Conservation (phyloP, 2,888 invertebrate genomes). For the Criorhina ranunculi region DNA sequence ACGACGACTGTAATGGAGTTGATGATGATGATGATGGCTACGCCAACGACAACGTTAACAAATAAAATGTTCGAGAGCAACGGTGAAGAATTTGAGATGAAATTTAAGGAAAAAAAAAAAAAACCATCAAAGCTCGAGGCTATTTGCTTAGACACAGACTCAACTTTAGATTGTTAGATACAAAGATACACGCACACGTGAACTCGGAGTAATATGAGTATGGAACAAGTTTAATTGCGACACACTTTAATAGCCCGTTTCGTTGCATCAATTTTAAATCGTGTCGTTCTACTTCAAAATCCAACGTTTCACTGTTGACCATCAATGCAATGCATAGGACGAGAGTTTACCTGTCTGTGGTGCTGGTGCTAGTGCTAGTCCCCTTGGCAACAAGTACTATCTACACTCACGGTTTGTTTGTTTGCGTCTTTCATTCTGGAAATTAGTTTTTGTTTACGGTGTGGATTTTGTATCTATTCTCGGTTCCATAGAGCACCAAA, state of each 20-base stretch:
- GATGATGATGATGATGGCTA: slow-evolving; percentile 15
- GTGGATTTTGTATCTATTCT: slow-evolving; percentile 39
- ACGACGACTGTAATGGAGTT: slow-evolving; percentile 17
- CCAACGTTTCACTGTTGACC: slow-evolving; percentile 16
- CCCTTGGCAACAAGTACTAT: slow-evolving; percentile 48
- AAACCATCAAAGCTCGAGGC: slow-evolving; percentile 20
- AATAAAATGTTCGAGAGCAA: neutral
- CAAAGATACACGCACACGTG: slow-evolving; percentile 22
- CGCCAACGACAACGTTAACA: neutral
- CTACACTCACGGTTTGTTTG: slow-evolving; percentile 24
- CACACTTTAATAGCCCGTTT: slow-evolving; percentile 52
- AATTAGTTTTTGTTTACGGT: slow-evolving; percentile 61
- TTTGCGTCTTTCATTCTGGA: slow-evolving; percentile 44
- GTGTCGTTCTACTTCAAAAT: slow-evolving; percentile 48
- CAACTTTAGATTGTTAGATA: slow-evolving; percentile 10
- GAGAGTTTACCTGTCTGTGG: slow-evolving; percentile 6
- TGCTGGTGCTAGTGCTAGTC: neutral
- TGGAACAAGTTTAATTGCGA: slow-evolving; percentile 46
- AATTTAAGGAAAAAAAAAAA: neutral
- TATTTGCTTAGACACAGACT: slow-evolving; percentile 37
- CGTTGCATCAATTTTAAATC: slow-evolving; percentile 35
- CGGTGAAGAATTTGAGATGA: slow-evolving; percentile 1
- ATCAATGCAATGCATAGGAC: slow-evolving; percentile 12
- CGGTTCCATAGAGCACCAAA: slow-evolving; percentile 1
- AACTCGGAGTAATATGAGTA: slow-evolving; percentile 26